Conservation (phyloP, 2,888 invertebrate species). For the Tiphia femorata region DNA sequence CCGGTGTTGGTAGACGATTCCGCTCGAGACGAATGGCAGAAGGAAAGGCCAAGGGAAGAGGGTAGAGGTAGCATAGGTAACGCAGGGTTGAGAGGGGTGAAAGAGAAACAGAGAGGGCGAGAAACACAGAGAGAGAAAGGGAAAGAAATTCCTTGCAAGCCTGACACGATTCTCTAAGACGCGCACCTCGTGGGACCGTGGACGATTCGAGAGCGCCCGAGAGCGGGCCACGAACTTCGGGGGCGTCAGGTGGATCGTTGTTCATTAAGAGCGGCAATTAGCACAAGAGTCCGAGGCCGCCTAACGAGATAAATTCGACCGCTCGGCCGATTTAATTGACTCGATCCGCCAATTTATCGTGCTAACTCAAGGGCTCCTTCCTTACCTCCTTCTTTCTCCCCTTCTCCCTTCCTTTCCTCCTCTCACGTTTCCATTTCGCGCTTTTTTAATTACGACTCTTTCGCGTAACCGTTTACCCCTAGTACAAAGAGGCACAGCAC, state of each 20-base stretch:
- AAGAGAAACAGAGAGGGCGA: background rate
- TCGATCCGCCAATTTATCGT: constrained; percentile 11
- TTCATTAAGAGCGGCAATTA: constrained; percentile 30
- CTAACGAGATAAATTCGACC: constrained; percentile 7
- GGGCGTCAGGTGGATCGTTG: constrained; percentile 13
- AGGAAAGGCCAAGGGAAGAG: background rate
- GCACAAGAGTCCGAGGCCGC: constrained; percentile 6
- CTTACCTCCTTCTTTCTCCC: no score
- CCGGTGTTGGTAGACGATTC: background rate
- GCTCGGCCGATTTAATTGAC: constrained; percentile 15
- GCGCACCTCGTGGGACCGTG: background rate
- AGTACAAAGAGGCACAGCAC: no score
- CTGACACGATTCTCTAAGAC: constrained; percentile 33
- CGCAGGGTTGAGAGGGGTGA: background rate
- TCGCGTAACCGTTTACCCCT: no score
- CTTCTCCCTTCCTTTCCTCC: no score
- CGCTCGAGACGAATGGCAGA: background rate
- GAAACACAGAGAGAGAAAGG: background rate
- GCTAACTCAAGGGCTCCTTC: no score
- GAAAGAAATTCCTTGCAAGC: constrained; percentile 26
- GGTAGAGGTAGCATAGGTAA: background rate
- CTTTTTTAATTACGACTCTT: no score
- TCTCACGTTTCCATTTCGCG: no score
- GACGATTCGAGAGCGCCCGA: background rate
- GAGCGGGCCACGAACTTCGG: constrained; percentile 6